Evolutionary conservation across 2,888 invertebrate species (phyloP).

Genomic region (Sphecodes monilicornis): DNA sequence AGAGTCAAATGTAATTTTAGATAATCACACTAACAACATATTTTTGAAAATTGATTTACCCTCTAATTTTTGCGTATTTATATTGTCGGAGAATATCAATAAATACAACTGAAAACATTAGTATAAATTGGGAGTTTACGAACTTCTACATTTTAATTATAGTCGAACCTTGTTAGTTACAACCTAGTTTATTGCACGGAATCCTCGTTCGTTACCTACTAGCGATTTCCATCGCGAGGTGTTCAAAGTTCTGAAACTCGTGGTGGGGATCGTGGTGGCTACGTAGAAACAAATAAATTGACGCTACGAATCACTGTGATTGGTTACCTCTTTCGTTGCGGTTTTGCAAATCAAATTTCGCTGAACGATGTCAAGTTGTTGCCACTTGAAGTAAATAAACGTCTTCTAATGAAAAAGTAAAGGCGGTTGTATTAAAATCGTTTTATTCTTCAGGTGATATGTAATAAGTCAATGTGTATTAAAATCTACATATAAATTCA

Average conservation of each 20-base stretch:
- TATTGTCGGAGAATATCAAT: neutral
- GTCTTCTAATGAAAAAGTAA: neutral
- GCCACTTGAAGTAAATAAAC: neutral
- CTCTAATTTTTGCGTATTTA: neutral
- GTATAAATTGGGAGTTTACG: neutral
- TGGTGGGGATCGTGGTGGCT: no score
- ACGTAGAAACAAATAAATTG: neutral
- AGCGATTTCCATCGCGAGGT: no score
- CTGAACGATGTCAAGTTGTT: neutral
- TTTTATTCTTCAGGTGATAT: constrained; percentile 69
- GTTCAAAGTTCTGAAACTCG: neutral
- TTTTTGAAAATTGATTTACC: neutral
- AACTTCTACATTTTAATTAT: no score
- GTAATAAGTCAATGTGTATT: constrained; percentile 55
- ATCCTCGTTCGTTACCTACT: no score
- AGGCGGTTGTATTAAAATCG: constrained; percentile 54
- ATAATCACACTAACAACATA: neutral
- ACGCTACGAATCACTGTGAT: neutral
- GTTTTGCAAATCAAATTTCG: neutral
- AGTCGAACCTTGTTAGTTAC: neutral
- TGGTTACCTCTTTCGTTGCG: no score
- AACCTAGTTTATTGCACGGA: neutral
- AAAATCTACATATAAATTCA: constrained; percentile 50
- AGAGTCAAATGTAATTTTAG: neutral
- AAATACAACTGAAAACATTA: constrained; percentile 19